Base-by-base conservation (phyloP, 2,888 invertebrate species). In the Apamea epomidion region DNA sequence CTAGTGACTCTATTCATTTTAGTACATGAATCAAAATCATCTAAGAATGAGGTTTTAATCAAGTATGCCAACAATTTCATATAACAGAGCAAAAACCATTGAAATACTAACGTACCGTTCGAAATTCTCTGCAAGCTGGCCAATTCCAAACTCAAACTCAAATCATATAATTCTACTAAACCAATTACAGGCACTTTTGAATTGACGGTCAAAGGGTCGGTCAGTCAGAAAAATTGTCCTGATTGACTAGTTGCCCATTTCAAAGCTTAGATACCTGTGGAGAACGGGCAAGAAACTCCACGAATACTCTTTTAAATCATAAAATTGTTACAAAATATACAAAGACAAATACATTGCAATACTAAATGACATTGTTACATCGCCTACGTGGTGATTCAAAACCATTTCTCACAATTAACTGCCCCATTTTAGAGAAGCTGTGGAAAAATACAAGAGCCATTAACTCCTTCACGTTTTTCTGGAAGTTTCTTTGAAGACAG, bases 391-490 rank as follows among this genome's bases (percentile, higher is more conserved):
- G 21, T 73, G 68, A 65, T 73, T 45, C 29, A 62, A 10, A 70
- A 29, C 68, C 74, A 78, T 84, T 83, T 78, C 54, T 83, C 69
- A 68, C 72, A 83, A 85, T 74, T 80, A 84, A 71, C 74, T 84
- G n/a, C 42, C 71, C 29, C 76, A 84, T 87, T 77, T 77, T 73
- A 76, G 68, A 80, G 48, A 68, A 80, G 48, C 65, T 72, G 76
- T 74, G 73, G 80, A 64, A 84, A 77, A 74, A 83, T 87, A 87
- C 80, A 75, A 62, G 67, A 58, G 74, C 69, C 76, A 74, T 87
- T 86, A 78, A 78, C 78, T 74, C 14, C 84, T 87, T 67, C 70
- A 79, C 67, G 64, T 76, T 65, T 80, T 81, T 82, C 76, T 58
- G 68, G 64, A 77, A 87, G 60, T 78, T 85, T 71, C 74, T 77